Conservation (phyloP, 1,140 invertebrate genomes). For the Lineus longissimus region DNA sequence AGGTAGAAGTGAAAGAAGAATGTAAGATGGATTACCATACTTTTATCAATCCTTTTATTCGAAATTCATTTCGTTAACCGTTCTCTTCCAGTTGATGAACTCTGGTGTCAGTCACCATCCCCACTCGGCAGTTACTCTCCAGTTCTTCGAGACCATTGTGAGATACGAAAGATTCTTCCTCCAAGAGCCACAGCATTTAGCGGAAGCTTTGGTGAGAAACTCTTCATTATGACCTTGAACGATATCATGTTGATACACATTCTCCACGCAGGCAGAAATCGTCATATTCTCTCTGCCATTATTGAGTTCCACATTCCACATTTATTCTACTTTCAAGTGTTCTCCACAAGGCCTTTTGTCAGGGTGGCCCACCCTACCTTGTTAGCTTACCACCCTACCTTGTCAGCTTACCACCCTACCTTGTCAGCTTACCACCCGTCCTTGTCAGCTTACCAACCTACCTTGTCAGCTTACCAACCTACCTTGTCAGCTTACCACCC, state of each 20-base stretch:
- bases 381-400: too few relatives aligned
- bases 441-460: too few relatives aligned
- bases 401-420: too few relatives aligned
- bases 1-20: too few relatives aligned
- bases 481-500: too few relatives aligned
- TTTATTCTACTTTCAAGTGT: conserved; percentile 17
- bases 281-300: conserved; percentile 1
- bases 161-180: conserved; percentile 61
- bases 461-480: too few relatives aligned
- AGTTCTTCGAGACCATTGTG: conserved; percentile 60
- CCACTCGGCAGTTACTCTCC: conserved; percentile 56
- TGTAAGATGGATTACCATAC: too few relatives aligned
- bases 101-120: conserved; percentile 55
- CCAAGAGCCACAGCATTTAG: conserved; percentile 56
- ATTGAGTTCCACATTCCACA: conserved; percentile 3
- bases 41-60: conserved; percentile 16
- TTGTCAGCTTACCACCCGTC: too few relatives aligned
- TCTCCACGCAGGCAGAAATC: neutral
- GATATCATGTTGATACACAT: neutral
- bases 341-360: too few relatives aligned
- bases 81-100: conserved; percentile 50
- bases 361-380: too few relatives aligned
- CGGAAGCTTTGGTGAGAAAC: conserved; percentile 53
- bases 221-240: conserved; percentile 8
- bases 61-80: conserved; percentile 9